Percentiles rank a stretch among this genome's conserved stretches.
Conservation (phyloP, 2,113 vertebrate genomes). For the Morone saxatilis region DNA sequence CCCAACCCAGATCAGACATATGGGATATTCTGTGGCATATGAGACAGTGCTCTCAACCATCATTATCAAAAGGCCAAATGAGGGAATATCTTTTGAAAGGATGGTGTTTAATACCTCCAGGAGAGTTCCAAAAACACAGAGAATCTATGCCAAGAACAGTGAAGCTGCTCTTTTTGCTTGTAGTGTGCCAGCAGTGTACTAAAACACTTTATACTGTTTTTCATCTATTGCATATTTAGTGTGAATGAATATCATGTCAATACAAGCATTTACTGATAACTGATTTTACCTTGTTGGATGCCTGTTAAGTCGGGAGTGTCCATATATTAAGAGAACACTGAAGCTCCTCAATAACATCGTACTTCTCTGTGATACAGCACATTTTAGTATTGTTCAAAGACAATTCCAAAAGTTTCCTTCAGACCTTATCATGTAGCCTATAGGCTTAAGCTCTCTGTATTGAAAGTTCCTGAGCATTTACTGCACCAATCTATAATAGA, state of each 20-base stretch:
- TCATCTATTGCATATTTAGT: not conserved
- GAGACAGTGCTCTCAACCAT: too few relatives aligned
- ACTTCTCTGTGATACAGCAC: not conserved
- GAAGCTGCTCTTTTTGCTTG: too few relatives aligned
- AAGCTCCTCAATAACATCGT: not conserved
- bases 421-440: conserved; percentile 8
- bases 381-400: conserved; percentile 6
- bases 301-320: not conserved
- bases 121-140: not conserved
- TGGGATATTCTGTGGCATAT: too few relatives aligned
- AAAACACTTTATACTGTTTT: not conserved
- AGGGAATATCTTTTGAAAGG: not conserved
- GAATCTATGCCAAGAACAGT: not conserved
- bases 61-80: not conserved
- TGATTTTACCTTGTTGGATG: not conserved
- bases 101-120: not conserved
- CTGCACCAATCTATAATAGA: conserved; percentile 62
- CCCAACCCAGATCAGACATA: too few relatives aligned
- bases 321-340: not conserved
- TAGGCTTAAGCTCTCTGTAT: conserved; percentile 24
- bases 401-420: conserved; percentile 18
- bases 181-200: not conserved
- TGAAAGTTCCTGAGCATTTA: conserved; percentile 52
- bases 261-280: not conserved
- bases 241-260: not conserved